Base-by-base conservation (phyloP, 2,113 vertebrate genomes). In the Plecturocebus donacophilus region DNA sequence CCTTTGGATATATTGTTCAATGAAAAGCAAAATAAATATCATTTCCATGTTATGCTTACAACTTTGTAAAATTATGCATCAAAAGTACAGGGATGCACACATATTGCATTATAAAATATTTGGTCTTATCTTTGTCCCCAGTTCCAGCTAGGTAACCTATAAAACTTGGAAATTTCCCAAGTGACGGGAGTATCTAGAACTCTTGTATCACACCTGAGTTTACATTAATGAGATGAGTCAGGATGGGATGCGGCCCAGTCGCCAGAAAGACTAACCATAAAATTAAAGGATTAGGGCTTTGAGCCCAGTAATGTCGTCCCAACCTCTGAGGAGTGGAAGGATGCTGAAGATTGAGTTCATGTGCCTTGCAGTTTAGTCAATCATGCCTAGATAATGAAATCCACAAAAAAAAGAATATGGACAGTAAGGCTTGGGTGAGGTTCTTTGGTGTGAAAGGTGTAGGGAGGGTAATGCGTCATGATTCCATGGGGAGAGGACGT, bases 1-100 rank as follows among this genome's bases (percentile, higher is more conserved):
- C 79, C 19, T 52, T 85, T 86, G 73, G 52, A n/a, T 84, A 76
- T 2, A 80, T 21, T 80, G 9, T 68, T 85, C 89, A 85, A 16
- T 88, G 21, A 58, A 92, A 54, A n/a, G 6, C 8, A 58, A 58
- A 88, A 49, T 32, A 89, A 94, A 64, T 58, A 32, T 64, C 7
- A 27, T 56, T 45, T 75, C 35, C 79, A 23, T 25, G 17, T 52
- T 52, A 23, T 71, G 21, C 75, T 54, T 86, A 64, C 3, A 85
- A 23, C 32, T n/a, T 1, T 92, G 6, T 73, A 27, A 91, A 83
- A 35, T 52, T 87, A 30, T 30, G 3, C 2, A 19, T n/a, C 42
- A 68, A 49, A 88, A 20, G 10, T 71, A 54, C 3, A 47, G 56
- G 49, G 64, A 17, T 79, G 11, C 35, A 6, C 7, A 27, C 14